phyloP scores from a whole-genome alignment of 2,113 vertebrate genomes.

The Mormoops blainvillei region DNA sequence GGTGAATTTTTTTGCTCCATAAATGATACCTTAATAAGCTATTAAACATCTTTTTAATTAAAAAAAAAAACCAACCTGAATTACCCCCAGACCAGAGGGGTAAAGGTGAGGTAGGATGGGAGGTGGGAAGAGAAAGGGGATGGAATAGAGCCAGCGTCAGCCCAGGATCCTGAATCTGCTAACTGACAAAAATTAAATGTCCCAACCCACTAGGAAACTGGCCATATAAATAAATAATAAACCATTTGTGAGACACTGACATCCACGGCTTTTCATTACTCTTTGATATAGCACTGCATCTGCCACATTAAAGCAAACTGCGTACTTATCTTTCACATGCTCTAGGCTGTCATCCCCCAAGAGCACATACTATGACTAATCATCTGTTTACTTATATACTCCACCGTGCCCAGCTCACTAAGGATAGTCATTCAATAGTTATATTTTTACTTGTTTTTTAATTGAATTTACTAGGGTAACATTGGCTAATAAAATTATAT shows the following conservation, averaged over 20 bases:
- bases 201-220: background rate
- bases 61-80: background rate
- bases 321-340: background rate
- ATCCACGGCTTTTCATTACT: background rate
- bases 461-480: too few species aligned
- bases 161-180: background rate
- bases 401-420: background rate
- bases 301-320: background rate
- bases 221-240: background rate
- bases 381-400: background rate
- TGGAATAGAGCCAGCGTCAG: background rate
- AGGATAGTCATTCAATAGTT: background rate
- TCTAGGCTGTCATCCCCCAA: background rate
- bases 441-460: background rate
- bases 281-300: background rate
- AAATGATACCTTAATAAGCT: background rate
- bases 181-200: background rate
- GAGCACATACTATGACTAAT: background rate
- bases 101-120: background rate
- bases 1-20: background rate
- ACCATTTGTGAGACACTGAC: background rate
- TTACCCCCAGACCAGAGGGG: background rate
- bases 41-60: background rate
- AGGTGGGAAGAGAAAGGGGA: too few species aligned
- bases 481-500: too few species aligned